Evolutionary conservation across 1,140 invertebrate genomes (phyloP).

Genomic region (Drosophila nikananu): DNA sequence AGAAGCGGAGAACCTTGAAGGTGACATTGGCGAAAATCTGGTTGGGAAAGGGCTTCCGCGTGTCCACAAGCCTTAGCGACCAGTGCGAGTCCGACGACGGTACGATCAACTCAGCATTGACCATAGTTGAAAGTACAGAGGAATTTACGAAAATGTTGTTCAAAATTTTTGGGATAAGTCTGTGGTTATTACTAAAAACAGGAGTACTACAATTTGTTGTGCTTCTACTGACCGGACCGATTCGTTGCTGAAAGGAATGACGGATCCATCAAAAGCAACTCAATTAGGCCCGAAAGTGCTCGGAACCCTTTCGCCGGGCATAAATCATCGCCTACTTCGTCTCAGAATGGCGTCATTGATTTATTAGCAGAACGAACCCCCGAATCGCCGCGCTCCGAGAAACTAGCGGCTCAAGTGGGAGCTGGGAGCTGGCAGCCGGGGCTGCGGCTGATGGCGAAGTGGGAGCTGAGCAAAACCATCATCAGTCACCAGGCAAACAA

Average conservation of each 20-base stretch:
- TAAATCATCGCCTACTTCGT: slow-evolving; percentile 60
- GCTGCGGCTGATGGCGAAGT: neutral
- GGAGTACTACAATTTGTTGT: slow-evolving; percentile 1
- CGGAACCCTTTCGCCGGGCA: slow-evolving; percentile 24
- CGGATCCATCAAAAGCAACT: slow-evolving; percentile 36
- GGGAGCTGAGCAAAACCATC: slow-evolving; percentile 45
- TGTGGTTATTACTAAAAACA: neutral
- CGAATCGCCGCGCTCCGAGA: slow-evolving; percentile 6
- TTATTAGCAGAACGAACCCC: slow-evolving; percentile 51
- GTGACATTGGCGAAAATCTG: slow-evolving; percentile 21
- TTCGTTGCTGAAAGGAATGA: slow-evolving; percentile 2
- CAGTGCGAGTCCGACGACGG: slow-evolving; percentile 19
- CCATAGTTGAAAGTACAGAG: slow-evolving; percentile 1
- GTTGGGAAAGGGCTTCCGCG: slow-evolving; percentile 13
- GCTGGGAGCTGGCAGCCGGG: neutral
- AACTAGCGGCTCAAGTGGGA: slow-evolving; percentile 1
- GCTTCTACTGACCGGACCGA: neutral
- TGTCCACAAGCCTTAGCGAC: slow-evolving; percentile 16
- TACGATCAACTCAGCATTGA: neutral
- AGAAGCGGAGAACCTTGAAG: slow-evolving; percentile 28
- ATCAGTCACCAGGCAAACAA: slow-evolving; percentile 78
- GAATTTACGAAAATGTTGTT: neutral
- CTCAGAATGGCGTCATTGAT: slow-evolving; percentile 54
- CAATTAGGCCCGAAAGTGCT: slow-evolving; percentile 29
- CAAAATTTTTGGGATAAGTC: neutral